These are phyloP conservation scores for Knipowitschia caucasica DNA, from an alignment of 2,797 vertebrate species.

Conservation along the genomic window DNA sequence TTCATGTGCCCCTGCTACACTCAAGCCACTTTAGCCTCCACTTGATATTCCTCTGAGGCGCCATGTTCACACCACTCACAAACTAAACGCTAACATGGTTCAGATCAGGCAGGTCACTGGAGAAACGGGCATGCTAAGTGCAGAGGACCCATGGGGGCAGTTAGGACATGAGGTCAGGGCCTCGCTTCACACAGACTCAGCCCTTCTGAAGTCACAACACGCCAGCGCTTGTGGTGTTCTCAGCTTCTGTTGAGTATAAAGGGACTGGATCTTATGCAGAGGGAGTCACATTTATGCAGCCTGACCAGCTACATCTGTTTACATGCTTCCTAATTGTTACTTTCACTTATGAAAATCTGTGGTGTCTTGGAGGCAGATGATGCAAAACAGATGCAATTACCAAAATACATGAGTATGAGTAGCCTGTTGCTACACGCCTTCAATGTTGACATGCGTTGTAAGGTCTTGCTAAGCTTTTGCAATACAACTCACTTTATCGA, in stretches of 20 bases:
- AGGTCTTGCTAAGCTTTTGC: not conserved
- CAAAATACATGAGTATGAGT: slow-evolving; percentile 3
- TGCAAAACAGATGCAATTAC: slow-evolving; percentile 4
- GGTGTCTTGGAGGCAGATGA: slow-evolving; percentile 1
- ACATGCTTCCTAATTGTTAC: not conserved
- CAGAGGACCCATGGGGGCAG: slow-evolving; percentile 18
- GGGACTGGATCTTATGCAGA: not conserved
- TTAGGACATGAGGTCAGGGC: slow-evolving; percentile 39
- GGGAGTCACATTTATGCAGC: slow-evolving; percentile 1
- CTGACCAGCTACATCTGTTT: not conserved
- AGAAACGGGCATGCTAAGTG: slow-evolving; percentile 21
- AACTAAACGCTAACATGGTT: slow-evolving; percentile 14
- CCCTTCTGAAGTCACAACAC: slow-evolving; percentile 25
- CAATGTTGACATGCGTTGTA: not conserved
- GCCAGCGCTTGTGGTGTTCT: slow-evolving; percentile 3
- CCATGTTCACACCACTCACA: slow-evolving; percentile 2
- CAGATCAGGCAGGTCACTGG: slow-evolving; percentile 22
- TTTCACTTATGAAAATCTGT: not conserved
- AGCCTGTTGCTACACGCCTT: not conserved
- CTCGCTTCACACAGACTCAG: slow-evolving; percentile 26
- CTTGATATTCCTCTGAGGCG: not conserved
- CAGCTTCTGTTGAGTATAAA: not conserved
- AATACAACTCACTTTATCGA: not conserved
- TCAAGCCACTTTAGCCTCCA: not conserved
- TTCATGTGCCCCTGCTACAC: not conserved